phyloP scores from a whole-genome alignment of 1,140 invertebrate genomes.

The Cydia pomonella region DNA sequence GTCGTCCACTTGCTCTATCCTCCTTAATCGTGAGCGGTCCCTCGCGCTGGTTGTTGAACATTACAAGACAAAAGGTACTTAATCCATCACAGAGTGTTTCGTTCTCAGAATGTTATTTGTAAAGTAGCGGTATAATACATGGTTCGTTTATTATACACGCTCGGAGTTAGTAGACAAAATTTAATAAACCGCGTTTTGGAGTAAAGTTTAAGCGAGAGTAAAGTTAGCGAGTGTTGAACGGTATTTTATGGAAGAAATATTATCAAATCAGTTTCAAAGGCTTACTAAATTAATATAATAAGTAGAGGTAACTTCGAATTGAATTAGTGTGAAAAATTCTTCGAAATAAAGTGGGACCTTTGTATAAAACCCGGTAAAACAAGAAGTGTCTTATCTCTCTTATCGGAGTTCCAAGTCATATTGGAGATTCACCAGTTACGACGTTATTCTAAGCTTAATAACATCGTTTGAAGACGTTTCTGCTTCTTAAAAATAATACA shows the following conservation, averaged over 20 bases:
- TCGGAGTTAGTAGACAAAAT: not conserved
- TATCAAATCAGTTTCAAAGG: slow-evolving; percentile 4
- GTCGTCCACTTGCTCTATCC: too few species aligned
- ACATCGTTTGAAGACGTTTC: too few species aligned
- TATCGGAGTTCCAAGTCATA: too few species aligned
- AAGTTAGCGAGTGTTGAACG: slow-evolving; percentile 15
- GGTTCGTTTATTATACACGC: not conserved
- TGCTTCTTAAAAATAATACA: too few species aligned
- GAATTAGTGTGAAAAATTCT: not conserved
- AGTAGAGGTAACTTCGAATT: not conserved
- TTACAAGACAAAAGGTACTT: not conserved
- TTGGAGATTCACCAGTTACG: too few species aligned
- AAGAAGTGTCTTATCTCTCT: slow-evolving; percentile 5
- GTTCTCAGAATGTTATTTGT: not conserved
- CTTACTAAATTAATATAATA: slow-evolving; percentile 1
- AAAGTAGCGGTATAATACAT: not conserved
- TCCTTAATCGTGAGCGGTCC: too few species aligned
- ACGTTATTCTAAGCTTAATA: too few species aligned
- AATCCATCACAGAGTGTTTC: not conserved
- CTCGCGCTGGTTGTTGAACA: not conserved
- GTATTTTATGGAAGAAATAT: slow-evolving; percentile 6
- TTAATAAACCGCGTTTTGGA: slow-evolving; percentile 7
- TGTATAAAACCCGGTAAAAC: not conserved
- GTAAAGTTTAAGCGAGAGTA: not conserved
- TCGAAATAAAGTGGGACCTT: not conserved